phyloP scores from a whole-genome alignment of 2,888 invertebrate genomes.

The Drosophila nr. perissopoda region DNA sequence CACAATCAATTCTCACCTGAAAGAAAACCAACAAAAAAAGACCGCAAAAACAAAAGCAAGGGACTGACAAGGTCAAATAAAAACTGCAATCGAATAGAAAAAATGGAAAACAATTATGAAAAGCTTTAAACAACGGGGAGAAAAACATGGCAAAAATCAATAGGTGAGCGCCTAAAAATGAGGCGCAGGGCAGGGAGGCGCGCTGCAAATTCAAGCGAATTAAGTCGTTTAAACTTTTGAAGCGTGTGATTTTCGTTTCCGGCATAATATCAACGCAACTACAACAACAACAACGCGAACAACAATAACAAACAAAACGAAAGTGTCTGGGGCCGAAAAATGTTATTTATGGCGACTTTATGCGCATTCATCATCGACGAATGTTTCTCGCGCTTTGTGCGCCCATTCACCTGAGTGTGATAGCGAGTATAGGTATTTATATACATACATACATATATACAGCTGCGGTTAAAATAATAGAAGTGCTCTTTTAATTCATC shows the following conservation, averaged over 20 bases:
- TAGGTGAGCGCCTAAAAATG: constrained; percentile 39
- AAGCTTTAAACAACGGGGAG: constrained; percentile 22
- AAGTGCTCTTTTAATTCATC: neutral
- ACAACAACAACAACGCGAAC: constrained; percentile 24
- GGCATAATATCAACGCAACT: constrained; percentile 58
- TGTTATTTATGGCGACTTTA: constrained; percentile 75
- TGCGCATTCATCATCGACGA: constrained; percentile 72
- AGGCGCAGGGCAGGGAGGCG: neutral
- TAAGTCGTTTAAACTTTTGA: constrained; percentile 77
- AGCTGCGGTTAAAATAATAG: neutral
- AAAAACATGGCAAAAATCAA: constrained; percentile 28
- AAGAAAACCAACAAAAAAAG: constrained; percentile 9
- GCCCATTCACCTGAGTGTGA: constrained; percentile 11
- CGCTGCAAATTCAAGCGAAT: constrained; percentile 60
- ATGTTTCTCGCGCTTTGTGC: constrained; percentile 26
- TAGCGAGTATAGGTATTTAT: constrained; percentile 1
- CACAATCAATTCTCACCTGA: constrained; percentile 52
- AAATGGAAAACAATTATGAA: constrained; percentile 45
- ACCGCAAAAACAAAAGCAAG: neutral
- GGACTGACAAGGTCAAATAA: neutral
- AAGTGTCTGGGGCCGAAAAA: constrained; percentile 54
- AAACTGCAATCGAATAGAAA: constrained; percentile 25
- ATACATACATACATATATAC: neutral
- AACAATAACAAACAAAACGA: constrained; percentile 44
- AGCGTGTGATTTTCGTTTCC: constrained; percentile 76